Evolutionary conservation across 2,888 invertebrate genomes (phyloP), one percentile per base, ranked within the genome.

Genomic region (Zygaena filipendulae): DNA sequence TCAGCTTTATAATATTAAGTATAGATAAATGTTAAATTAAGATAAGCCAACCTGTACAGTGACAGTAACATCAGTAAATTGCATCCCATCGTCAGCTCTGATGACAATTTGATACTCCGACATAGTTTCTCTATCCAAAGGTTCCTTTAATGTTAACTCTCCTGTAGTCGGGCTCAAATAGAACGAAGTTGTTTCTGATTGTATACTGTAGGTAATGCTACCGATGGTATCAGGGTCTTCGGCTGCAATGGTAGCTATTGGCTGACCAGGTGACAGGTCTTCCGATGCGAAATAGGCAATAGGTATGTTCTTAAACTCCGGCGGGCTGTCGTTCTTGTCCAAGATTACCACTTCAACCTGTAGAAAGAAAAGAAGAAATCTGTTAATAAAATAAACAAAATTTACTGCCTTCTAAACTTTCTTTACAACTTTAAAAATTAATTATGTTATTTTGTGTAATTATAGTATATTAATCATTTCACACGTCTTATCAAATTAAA

Each of bases 281-380:
- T 95, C 95, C 2, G 93, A 92, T 1, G 94, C 88, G 30, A 85
- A 82, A 60, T 87, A 91, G 26, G 84, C 84, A 45, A 88, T 74
- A 9, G 88, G 88, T 18, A 87, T 84, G 38, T 88, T 86, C 45
- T 85, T 86, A 81, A 94, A 93, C 29, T 87, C 85, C 3, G 97
- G 97, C n/a, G 95, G 94, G 52, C 92, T 94, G 81, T 97, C 97
- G 67, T 97, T 97, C 70, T 90, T 91, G 75, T 97, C 97, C 60
- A 91, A 66, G 28, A 96, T 88, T 32, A 86, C 87, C 44, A 96
- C 87, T 64, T 86, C 86, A 46, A 95, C 90, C 95, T 95, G 87
- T 12, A 84, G 85, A 47, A 43, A 58, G 51, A 48, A 64, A 50
- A 37, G 13, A 19, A 28, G 32, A 11, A 16, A 8, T 6, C n/a